phyloP scores from a whole-genome alignment of 2,797 vertebrate genomes.

The Streptopelia turtur region DNA sequence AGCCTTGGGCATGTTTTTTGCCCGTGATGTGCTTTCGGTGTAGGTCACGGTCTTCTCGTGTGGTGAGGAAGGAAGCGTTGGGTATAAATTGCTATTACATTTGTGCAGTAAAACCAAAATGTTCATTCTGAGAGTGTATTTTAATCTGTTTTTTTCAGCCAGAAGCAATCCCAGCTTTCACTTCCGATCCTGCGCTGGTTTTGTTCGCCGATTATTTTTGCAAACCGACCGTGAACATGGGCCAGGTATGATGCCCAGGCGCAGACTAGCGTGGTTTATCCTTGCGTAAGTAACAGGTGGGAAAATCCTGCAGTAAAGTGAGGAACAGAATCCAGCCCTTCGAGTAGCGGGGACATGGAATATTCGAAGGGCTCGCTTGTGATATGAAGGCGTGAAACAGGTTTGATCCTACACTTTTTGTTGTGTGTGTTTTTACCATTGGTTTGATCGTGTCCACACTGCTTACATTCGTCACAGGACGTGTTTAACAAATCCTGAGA shows the following conservation, averaged over 20 bases:
- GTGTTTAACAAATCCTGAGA: not conserved
- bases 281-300: not conserved
- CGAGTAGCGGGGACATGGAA: not conserved
- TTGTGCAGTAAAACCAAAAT: not conserved
- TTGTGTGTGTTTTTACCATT: not conserved
- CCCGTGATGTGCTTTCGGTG: not conserved
- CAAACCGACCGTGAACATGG: conserved; percentile 87
- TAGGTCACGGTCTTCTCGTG: not conserved
- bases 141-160: conserved; percentile 80
- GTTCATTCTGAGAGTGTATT: not conserved
- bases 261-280: not conserved
- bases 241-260: conserved; percentile 80
- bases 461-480: not conserved
- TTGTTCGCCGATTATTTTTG: conserved; percentile 97
- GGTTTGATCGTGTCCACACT: not conserved
- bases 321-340: not conserved
- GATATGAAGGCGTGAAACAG: not conserved
- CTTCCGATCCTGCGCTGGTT: conserved; percentile 92
- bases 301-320: not conserved
- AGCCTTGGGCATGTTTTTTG: fast-evolving
- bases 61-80: not conserved
- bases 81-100: not conserved
- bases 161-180: conserved; percentile 94
- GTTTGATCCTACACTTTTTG: not conserved
- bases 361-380: not conserved